A percentile compares a stretch with the other conserved stretches of the same genome.
phyloP scores from a whole-genome alignment of 1,140 invertebrate genomes.

The Conopomorpha cramerella region DNA sequence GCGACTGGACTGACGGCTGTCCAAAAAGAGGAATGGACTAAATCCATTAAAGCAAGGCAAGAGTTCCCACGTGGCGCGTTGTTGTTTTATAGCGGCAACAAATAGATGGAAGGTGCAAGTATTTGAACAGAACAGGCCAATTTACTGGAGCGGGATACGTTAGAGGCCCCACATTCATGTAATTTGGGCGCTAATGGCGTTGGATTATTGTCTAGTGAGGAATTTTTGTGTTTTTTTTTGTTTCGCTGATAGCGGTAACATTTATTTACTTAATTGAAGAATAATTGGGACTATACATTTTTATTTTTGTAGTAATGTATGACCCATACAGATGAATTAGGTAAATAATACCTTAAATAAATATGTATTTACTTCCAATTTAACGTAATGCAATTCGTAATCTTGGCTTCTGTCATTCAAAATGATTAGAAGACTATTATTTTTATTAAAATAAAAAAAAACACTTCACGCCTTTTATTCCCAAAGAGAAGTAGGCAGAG shows the following conservation, averaged over 20 bases:
- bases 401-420: too few species aligned
- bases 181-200: not conserved
- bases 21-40: conserved; percentile 9
- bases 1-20: conserved; percentile 5
- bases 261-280: not conserved
- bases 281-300: not conserved
- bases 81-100: conserved; percentile 4
- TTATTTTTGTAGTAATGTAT: not conserved
- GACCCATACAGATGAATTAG: not conserved
- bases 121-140: not conserved
- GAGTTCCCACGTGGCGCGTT: conserved; percentile 15
- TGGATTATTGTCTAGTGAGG: not conserved
- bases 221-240: not conserved
- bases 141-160: too few species aligned
- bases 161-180: not conserved
- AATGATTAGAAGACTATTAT: too few species aligned
- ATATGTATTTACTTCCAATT: too few species aligned
- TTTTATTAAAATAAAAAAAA: too few species aligned
- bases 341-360: not conserved
- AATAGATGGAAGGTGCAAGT: too few species aligned
- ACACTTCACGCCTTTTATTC: too few species aligned
- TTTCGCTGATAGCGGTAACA: not conserved
- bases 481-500: too few species aligned
- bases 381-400: too few species aligned
- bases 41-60: conserved; percentile 1